These are phyloP conservation scores for Ctenodactylus gundi DNA, from an alignment of 2,113 vertebrate species.

Conservation along the genomic window DNA sequence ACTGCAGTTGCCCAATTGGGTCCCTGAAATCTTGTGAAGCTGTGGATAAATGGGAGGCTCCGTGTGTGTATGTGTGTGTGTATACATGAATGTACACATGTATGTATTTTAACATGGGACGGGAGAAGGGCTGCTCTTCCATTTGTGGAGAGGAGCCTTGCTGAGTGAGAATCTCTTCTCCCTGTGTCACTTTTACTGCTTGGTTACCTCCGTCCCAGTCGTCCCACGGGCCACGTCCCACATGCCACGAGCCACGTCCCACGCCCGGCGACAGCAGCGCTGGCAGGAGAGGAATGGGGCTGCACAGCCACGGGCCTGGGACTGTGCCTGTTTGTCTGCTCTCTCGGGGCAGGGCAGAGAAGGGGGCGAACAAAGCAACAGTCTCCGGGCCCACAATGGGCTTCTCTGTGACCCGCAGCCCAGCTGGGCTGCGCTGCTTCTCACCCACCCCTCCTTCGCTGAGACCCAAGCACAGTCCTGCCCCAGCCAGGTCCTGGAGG, in stretches of 20 bases:
- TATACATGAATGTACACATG: too few relatives aligned
- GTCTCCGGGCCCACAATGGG: slow-evolving; percentile 59
- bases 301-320: background rate
- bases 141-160: background rate
- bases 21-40: background rate
- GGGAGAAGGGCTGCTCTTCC: background rate
- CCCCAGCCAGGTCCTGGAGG: background rate
- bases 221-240: too few relatives aligned
- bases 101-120: background rate
- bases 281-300: background rate
- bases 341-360: background rate
- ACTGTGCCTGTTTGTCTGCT: background rate
- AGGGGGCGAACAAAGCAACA: background rate
- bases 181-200: background rate
- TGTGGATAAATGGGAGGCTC: background rate
- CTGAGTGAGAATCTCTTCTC: background rate
- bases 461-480: background rate
- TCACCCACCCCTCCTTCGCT: background rate
- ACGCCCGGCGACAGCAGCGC: too few relatives aligned
- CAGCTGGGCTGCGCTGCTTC: slow-evolving; percentile 19
- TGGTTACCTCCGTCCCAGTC: slow-evolving; percentile 32
- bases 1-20: background rate
- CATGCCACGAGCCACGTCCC: too few relatives aligned
- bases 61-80: background rate
- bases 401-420: slow-evolving; percentile 56